A percentile compares a stretch with the other conserved stretches of the same genome.
These are phyloP conservation scores for Ptilonorhynchus violaceus DNA, from an alignment of 2,113 vertebrate genomes.

Conservation along the genomic window DNA sequence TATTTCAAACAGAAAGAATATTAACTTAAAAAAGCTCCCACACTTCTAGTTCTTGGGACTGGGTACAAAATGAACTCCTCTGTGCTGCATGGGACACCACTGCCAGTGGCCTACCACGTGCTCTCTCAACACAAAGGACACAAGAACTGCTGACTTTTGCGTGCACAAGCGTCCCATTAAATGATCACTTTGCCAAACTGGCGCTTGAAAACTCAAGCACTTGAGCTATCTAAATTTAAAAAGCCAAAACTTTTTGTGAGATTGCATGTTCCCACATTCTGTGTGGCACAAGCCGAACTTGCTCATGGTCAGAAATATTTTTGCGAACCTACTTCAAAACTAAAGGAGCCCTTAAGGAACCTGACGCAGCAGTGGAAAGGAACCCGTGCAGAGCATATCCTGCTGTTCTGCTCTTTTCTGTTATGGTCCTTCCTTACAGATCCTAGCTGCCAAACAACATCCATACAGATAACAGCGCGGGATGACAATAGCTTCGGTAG, in stretches of 20 bases:
- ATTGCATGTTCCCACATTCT: rapidly evolving
- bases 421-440: rapidly evolving
- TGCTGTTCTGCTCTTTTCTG: background rate
- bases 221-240: background rate
- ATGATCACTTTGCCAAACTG: background rate
- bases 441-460: background rate
- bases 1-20: background rate
- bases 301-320: background rate
- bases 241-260: background rate
- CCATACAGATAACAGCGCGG: rapidly evolving
- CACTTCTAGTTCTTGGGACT: rapidly evolving
- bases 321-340: background rate
- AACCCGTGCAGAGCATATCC: rapidly evolving
- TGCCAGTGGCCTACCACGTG: background rate
- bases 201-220: background rate
- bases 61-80: background rate
- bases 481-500: rapidly evolving
- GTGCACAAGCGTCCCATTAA: background rate
- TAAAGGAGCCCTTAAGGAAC: background rate
- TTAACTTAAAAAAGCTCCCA: background rate
- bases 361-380: rapidly evolving
- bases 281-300: rapidly evolving
- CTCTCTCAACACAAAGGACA: background rate
- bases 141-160: background rate
- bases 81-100: background rate